Conservation (phyloP, 2,113 vertebrate species). For the Ploceus nigricollis region DNA sequence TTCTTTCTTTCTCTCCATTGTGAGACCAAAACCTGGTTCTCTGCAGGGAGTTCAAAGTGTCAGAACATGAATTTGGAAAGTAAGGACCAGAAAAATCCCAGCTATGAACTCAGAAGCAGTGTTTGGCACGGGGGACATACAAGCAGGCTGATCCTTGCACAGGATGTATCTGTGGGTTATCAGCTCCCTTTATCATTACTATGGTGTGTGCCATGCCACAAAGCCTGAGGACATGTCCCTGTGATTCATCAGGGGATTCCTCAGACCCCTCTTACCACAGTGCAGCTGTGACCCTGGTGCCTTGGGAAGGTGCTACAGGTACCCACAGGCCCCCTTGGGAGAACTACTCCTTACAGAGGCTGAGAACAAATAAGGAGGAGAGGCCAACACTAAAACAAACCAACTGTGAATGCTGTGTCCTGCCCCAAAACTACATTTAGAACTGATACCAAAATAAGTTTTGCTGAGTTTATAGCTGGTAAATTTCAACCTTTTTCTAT, state of each 20-base stretch:
- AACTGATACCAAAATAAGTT: neutral
- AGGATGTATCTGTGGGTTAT: neutral
- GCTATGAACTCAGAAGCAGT: neutral
- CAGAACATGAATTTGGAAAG: neutral
- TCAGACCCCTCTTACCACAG: neutral
- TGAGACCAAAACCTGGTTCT: neutral
- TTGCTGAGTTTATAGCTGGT: constrained; percentile 1
- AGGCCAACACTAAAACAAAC: neutral
- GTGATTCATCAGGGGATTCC: neutral
- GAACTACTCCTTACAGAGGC: neutral
- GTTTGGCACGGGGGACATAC: neutral
- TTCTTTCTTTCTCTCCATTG: neutral
- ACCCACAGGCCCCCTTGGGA: neutral
- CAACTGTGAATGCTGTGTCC: neutral
- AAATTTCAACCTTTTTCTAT: neutral
- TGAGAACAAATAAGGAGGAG: neutral
- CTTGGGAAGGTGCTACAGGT: neutral
- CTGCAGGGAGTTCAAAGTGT: neutral
- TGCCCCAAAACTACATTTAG: neutral
- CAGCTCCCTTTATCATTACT: neutral
- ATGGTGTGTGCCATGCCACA: neutral
- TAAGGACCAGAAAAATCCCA: constrained; percentile 11
- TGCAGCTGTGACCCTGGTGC: neutral
- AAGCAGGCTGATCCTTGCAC: neutral
- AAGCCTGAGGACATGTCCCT: neutral